Evolutionary conservation across 2,797 vertebrate species (phyloP).

Genomic region (Sebastes taczanowskii): DNA sequence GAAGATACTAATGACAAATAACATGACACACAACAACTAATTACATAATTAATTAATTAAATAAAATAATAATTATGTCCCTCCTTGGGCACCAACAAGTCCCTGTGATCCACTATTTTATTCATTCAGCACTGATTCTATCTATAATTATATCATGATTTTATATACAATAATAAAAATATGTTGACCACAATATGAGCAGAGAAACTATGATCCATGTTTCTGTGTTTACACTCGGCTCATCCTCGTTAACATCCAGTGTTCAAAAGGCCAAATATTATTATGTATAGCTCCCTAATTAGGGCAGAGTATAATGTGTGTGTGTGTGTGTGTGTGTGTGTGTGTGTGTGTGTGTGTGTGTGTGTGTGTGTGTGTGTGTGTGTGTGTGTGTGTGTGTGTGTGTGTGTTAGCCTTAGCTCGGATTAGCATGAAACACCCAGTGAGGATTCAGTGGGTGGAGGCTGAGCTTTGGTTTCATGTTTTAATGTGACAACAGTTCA

Average conservation of each 20-base stretch:
- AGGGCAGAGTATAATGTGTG: neutral
- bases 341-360: no score
- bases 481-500: neutral
- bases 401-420: slow-evolving; percentile 10
- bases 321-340: neutral
- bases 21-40: no score
- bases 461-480: slow-evolving; percentile 13
- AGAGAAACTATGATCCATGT: neutral
- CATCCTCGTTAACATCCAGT: neutral
- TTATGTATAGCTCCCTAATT: slow-evolving; percentile 18
- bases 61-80: no score
- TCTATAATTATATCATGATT: neutral
- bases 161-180: neutral
- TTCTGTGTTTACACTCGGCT: neutral
- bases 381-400: neutral
- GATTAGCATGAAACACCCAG: slow-evolving; percentile 18
- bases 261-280: neutral
- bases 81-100: neutral
- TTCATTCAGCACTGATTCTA: no score
- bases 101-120: neutral
- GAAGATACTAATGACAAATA: no score
- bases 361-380: no score
- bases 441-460: neutral
- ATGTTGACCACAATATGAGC: neutral
- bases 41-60: no score